Evolutionary conservation across 2,888 invertebrate genomes (phyloP), one percentile per base, ranked within the genome.

Genomic region (Erannis defoliaria): DNA sequence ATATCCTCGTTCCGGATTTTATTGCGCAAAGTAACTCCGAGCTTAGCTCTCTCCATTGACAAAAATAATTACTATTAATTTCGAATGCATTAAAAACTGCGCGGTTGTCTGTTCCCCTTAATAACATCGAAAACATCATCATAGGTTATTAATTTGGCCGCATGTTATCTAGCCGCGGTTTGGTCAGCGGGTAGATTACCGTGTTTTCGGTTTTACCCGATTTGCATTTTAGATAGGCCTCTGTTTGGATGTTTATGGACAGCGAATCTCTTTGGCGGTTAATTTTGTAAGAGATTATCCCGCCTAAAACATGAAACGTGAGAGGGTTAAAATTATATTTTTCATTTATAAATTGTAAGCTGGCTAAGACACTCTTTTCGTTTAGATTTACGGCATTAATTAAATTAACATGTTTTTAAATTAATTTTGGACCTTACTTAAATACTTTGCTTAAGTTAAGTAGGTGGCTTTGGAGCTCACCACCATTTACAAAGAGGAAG

Each of bases 111-210:
- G n/a, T 37, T 35, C 19, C 6, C 26, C 0, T 37, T 29, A 14
- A 40, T 26, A 26, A 49, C 35, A 2, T 14, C 8, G 19, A 18
- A 46, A 53, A 48, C 40, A 40, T 50, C 42, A 54, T 53, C 21
- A 53, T 60, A 37, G 50, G 55, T 55, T 61, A 65, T 62, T 65
- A 65, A 61, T 65, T 46, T 50, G 35, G 19, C 35, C 55, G 50
- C 54, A 48, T 60, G 53, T 45, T 55, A 63, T 57, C 60, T 60
- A 49, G 50, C 55, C 21, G 49, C 40, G 40, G 50, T 46, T 31
- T 3, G 54, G 60, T 26, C 40, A 21, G 45, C 38, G 33, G 37
- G 10, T 43, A 29, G 55, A 61, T 38, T 55, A 51, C 45, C 31
- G 50, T 51, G 46, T 61, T 55, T 50, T 51, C 40, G 55, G 61